These are phyloP conservation scores for Spodoptera picta DNA, from an alignment of 2,888 invertebrate genomes.

Conservation along the genomic window DNA sequence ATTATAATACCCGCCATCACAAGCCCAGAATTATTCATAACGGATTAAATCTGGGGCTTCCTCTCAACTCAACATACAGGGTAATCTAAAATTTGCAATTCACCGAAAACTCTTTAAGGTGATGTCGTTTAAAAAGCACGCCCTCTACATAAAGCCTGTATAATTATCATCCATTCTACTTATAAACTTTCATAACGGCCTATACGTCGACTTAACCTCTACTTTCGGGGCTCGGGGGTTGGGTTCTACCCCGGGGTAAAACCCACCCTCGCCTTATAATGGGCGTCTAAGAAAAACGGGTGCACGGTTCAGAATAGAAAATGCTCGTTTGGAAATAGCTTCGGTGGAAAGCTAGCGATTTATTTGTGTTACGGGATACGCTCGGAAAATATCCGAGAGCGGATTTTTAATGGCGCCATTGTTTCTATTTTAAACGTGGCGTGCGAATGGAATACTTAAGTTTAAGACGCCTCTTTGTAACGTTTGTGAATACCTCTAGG, in stretches of 20 bases:
- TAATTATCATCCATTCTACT: slow-evolving; percentile 89
- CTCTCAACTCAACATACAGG: slow-evolving; percentile 37
- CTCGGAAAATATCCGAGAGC: slow-evolving; percentile 87
- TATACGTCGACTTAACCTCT: slow-evolving; percentile 88
- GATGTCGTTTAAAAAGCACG: slow-evolving; percentile 84
- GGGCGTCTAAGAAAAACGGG: slow-evolving; percentile 88
- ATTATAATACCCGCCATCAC: slow-evolving; percentile 10
- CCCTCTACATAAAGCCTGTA: slow-evolving; percentile 83
- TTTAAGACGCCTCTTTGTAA: slow-evolving; percentile 58
- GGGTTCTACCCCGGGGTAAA: slow-evolving; percentile 61
- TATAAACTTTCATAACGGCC: slow-evolving; percentile 89
- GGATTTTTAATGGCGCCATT: slow-evolving; percentile 88
- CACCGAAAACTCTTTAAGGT: slow-evolving; percentile 75
- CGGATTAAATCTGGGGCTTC: slow-evolving; percentile 45
- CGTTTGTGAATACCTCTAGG: slow-evolving; percentile 22
- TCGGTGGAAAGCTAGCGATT: slow-evolving; percentile 88
- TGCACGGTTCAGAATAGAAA: slow-evolving; percentile 88
- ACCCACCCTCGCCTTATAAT: slow-evolving; percentile 82
- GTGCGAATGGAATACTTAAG: slow-evolving; percentile 87
- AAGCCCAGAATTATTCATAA: slow-evolving; percentile 50
- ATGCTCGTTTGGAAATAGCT: slow-evolving; percentile 88
- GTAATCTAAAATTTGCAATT: slow-evolving; percentile 70
- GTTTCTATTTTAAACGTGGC: slow-evolving; percentile 87
- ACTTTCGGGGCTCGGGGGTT: slow-evolving; percentile 75
- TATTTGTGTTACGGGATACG: slow-evolving; percentile 87